Evolutionary conservation across 2,797 vertebrate genomes (phyloP).

Genomic region (Eulemur rubriventer): DNA sequence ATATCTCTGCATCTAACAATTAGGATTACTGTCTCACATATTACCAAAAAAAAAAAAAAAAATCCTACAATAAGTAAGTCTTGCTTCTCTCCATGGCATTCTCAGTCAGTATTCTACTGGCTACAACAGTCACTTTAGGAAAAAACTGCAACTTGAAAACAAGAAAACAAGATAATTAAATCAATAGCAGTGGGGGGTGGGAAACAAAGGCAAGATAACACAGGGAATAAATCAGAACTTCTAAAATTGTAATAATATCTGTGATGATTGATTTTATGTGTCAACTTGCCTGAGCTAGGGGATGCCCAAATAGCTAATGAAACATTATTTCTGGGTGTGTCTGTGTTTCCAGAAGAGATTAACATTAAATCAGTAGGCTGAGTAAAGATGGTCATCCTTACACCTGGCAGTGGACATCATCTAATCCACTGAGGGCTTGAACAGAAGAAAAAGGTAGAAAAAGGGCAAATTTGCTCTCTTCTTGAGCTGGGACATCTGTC

Average conservation of each 20-base stretch:
- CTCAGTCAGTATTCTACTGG: not conserved
- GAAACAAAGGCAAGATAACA: not conserved
- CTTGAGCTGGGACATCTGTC: not conserved
- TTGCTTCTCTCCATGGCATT: too few species aligned
- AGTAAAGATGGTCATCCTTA: not conserved
- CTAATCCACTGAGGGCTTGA: not conserved
- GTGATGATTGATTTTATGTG: not conserved
- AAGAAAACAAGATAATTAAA: not conserved
- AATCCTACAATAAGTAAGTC: not conserved
- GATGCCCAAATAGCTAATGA: not conserved
- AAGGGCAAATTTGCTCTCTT: not conserved
- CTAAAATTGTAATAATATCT: not conserved
- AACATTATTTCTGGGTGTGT: not conserved
- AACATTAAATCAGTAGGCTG: not conserved
- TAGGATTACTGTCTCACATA: not conserved
- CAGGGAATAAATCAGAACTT: not conserved
- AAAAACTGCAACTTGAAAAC: not conserved
- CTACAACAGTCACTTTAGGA: not conserved
- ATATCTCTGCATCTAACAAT: not conserved
- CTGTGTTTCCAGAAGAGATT: not conserved
- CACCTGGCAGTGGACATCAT: not conserved
- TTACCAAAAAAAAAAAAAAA: not conserved
- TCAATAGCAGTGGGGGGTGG: not conserved
- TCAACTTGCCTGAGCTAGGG: not conserved
- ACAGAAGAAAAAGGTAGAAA: not conserved